These are phyloP conservation scores for Tragelaphus buxtoni DNA, from an alignment of 2,113 vertebrate species.

Conservation along the genomic window DNA sequence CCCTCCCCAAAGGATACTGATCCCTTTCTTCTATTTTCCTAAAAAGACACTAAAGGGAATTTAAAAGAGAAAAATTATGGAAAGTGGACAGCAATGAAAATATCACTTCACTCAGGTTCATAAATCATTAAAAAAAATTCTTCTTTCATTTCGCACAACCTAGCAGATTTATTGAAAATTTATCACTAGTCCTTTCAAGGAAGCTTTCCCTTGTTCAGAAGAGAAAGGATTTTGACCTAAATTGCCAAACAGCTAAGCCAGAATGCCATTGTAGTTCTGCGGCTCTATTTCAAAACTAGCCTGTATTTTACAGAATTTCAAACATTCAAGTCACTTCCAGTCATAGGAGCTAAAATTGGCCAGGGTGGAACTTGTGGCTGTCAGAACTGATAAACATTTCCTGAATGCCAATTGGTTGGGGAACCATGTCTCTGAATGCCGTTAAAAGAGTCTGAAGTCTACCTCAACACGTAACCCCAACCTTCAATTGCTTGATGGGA, in stretches of 20 bases:
- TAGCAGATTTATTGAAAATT: slow-evolving; percentile 68
- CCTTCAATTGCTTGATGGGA: slow-evolving; percentile 58
- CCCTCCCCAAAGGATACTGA: neutral
- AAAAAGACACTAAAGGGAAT: slow-evolving; percentile 58
- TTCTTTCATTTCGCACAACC: slow-evolving; percentile 58
- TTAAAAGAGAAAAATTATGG: slow-evolving; percentile 68
- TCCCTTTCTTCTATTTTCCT: slow-evolving; percentile 50
- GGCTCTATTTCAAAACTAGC: slow-evolving; percentile 71
- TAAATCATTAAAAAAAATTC: slow-evolving; percentile 69
- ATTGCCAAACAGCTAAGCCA: slow-evolving; percentile 60
- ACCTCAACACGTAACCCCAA: slow-evolving; percentile 63
- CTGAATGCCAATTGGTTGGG: slow-evolving; percentile 70
- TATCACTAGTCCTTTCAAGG: slow-evolving; percentile 61
- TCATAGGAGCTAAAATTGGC: slow-evolving; percentile 73
- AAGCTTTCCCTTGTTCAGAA: slow-evolving; percentile 39
- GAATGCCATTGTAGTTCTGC: slow-evolving; percentile 57
- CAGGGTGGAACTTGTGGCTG: slow-evolving; percentile 70
- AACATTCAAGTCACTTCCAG: slow-evolving; percentile 74
- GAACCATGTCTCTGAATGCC: slow-evolving; percentile 64
- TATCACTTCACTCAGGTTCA: slow-evolving; percentile 64
- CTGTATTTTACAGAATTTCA: slow-evolving; percentile 72
- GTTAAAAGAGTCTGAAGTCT: slow-evolving; percentile 63
- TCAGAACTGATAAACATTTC: slow-evolving; percentile 75
- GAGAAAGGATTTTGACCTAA: slow-evolving; percentile 66
- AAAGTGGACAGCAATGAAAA: slow-evolving; percentile 69